Conservation (phyloP, 53 echinoderm and acorn worm genomes). For the Crossaster papposus region DNA sequence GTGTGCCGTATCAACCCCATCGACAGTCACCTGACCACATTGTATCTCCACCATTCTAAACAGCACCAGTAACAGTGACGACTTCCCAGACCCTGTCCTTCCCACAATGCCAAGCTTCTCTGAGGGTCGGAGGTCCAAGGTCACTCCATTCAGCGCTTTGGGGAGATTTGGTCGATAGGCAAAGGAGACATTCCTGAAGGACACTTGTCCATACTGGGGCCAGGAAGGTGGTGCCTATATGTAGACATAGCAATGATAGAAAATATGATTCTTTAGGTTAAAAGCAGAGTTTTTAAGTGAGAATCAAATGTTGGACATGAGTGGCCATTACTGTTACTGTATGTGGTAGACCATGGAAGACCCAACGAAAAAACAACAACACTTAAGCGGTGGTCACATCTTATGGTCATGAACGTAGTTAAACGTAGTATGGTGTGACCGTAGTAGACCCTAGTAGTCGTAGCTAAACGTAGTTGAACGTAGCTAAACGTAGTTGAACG, state of each 20-base stretch:
- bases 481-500: too few relatives aligned
- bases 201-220: conserved; percentile 79
- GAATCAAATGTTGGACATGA: too few relatives aligned
- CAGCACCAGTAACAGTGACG: conserved; percentile 81
- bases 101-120: conserved; percentile 99
- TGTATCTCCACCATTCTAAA: conserved; percentile 95
- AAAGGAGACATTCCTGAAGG: conserved; percentile 74
- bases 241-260: neutral
- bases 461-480: too few relatives aligned
- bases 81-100: conserved; percentile 97
- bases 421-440: too few relatives aligned
- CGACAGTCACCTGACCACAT: conserved; percentile 73
- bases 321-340: too few relatives aligned
- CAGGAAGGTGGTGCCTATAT: conserved; percentile 74
- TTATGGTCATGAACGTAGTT: too few relatives aligned
- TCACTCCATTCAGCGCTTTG: conserved; percentile 89
- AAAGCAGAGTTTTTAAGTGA: too few relatives aligned
- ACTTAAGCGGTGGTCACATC: too few relatives aligned
- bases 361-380: too few relatives aligned
- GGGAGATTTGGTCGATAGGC: conserved; percentile 85
- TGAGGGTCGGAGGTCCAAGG: conserved; percentile 75
- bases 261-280: too few relatives aligned
- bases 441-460: too few relatives aligned
- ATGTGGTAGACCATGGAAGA: too few relatives aligned
- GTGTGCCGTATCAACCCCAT: conserved; percentile 80